Base-by-base conservation (phyloP, 1,140 invertebrate species). In the Drosophila equinoxialis region DNA sequence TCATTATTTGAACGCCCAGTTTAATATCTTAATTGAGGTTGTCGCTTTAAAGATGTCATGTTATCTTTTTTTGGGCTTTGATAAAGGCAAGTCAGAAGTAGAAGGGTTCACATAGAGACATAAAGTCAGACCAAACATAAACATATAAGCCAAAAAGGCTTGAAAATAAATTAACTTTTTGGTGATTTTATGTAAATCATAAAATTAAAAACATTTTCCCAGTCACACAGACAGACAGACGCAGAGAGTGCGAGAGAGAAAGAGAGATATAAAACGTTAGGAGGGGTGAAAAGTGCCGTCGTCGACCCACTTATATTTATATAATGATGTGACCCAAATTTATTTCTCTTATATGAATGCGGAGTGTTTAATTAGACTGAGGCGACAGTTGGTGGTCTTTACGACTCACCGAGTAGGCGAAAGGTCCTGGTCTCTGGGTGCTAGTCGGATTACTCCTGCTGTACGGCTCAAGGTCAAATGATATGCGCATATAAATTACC, bases 251-350 rank as follows among this genome's bases (percentile, higher is more conserved):
- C 14, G 13, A 45, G 20, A 23, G 17, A 51, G 45, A 23, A 11
- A 20, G 13, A 23, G 20, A 10, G n/a, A 51, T 10, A 10, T 20
- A 11, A 11, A 23, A 2, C 23, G 17, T 2, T 4, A 14, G 3
- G 10, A 20, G 45, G 11, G 14, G 45, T 7, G 14, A 48, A 51
- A 51, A 51, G 45, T 51, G 45, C 45, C 45, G 45, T 51, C 45
- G 59, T 51, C 82, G 72, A 76, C 84, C 84, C 84, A 87, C 86
- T 84, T 87, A 84, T 87, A 87, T 84, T 87, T 84, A 89, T 87
- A 89, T 87, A 87, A 87, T 82, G 84, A 87, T 87, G 84, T 87
- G 84, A 87, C 84, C 84, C 81, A 87, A 87, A 87, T 87, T 87
- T 84, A 87, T 89, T 83, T 84, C 84, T 89, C 67, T 51, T 77